Conservation (phyloP, 2,113 vertebrate species). For the Python bivittatus region DNA sequence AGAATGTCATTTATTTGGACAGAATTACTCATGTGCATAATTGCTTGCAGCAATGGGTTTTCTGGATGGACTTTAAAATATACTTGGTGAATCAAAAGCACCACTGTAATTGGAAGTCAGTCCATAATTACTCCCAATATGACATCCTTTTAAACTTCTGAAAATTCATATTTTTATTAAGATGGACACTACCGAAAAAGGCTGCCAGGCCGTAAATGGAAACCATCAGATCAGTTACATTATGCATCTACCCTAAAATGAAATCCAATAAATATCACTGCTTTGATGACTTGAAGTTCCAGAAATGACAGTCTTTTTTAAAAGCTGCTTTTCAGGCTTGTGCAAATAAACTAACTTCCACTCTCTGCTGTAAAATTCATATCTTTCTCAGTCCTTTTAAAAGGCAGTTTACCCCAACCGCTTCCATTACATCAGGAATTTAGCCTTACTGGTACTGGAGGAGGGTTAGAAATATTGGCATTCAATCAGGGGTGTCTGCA, state of each 20-base stretch:
- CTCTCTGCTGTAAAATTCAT: not conserved
- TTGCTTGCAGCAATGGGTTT: slow-evolving; percentile 17
- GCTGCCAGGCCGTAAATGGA: not conserved
- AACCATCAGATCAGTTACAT: not conserved
- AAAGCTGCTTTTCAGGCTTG: not conserved
- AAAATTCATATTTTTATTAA: slow-evolving; percentile 24
- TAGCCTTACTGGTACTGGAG: not conserved
- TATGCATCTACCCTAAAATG: not conserved
- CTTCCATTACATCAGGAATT: not conserved
- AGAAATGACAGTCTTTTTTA: not conserved
- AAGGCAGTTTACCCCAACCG: not conserved
- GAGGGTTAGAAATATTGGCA: not conserved
- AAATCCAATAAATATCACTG: not conserved
- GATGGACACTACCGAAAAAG: not conserved
- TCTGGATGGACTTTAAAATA: slow-evolving; percentile 33
- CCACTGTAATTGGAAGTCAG: slow-evolving; percentile 11
- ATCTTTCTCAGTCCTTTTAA: not conserved
- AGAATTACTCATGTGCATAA: slow-evolving; percentile 25
- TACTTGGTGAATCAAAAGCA: slow-evolving; percentile 31
- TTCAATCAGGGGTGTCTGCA: not conserved
- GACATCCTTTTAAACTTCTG: slow-evolving; percentile 26
- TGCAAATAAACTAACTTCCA: not conserved
- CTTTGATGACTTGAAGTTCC: slow-evolving; percentile 4
- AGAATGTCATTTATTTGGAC: not conserved
- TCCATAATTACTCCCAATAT: slow-evolving; percentile 14